These are phyloP conservation scores for Leptonema lineaticorne DNA, from an alignment of 1,140 invertebrate species.

Conservation along the genomic window DNA sequence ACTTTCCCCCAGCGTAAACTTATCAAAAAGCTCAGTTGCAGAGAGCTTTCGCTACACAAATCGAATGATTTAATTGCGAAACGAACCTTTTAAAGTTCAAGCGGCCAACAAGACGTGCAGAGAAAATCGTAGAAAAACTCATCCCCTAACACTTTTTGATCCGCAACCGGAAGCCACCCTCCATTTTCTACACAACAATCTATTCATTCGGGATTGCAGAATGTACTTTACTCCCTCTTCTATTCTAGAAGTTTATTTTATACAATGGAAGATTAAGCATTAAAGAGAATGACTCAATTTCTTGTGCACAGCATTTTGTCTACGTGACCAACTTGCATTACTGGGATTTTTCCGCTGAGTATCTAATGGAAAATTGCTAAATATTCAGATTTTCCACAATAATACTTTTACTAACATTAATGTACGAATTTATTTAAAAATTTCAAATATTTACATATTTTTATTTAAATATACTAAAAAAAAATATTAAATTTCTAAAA, in stretches of 20 bases:
- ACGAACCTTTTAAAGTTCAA: not conserved
- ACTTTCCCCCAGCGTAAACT: not conserved
- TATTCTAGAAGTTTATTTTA: conserved; percentile 16
- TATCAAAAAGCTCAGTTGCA: not conserved
- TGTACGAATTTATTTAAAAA: no score
- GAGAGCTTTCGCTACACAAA: not conserved
- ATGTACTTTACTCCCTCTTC: not conserved
- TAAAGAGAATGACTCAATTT: conserved; percentile 31
- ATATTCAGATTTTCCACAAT: conserved; percentile 1
- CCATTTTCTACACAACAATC: not conserved
- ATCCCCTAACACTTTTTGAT: not conserved
- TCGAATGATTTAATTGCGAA: conserved; percentile 19
- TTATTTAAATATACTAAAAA: no score
- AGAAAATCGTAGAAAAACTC: conserved; percentile 14
- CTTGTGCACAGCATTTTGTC: conserved; percentile 27
- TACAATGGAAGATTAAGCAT: conserved; percentile 33
- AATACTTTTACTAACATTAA: no score
- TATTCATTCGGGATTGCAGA: no score
- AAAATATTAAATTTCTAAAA: no score
- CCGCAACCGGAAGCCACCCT: no score
- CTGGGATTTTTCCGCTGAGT: conserved; percentile 6
- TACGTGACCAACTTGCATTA: conserved; percentile 19
- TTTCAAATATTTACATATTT: no score
- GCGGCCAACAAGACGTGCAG: conserved; percentile 22
- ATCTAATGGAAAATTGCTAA: not conserved